Base-by-base conservation (phyloP, 2,113 vertebrate species). In the Columba livia region DNA sequence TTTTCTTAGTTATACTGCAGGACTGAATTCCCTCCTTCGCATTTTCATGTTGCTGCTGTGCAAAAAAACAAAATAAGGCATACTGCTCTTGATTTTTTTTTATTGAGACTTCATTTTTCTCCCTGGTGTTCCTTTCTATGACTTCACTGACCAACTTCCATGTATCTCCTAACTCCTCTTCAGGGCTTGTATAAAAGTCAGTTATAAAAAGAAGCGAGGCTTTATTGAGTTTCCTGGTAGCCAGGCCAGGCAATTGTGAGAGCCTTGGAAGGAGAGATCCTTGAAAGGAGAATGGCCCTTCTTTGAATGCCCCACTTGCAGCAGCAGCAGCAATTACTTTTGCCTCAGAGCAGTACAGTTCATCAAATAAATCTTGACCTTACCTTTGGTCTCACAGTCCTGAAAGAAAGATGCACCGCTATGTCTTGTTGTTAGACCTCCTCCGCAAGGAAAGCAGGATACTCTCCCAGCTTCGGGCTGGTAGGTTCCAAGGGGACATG, bases 321-420 rank as follows among this genome's bases (percentile, higher is more conserved):
- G 69, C 51, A 87, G 50, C 26, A 79, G 51, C 65, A 38, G 31
- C 44, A 18, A 47, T n/a, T 58, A 26, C 38, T 89, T 88, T 23
- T 62, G 28, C 85, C 78, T 47, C 1, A 0, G 14, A 80, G 32
- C 13, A 77, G 10, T 0, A 11, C 50, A 51, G 15, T 10, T 60
- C 19, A 42, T 18, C 32, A 25, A 12, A 38, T 10, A 42, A 14
- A 57, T 20, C 53, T 34, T 12, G 32, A 66, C 56, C 96, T 97
- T 94, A 99, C 99, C 99, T 99, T 98, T 99, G 61, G 99, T 99
- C 96, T 99, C 99, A 72, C 99, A 99, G 96, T 99, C 98, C 97
- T 99, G 99, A 80, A 99, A 99, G 38, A 98, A 97, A 48, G 98
- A 96, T 14, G 99, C 98, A 51, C 98, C 96, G 0, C 69, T 97